Base-by-base conservation (phyloP, 2,797 vertebrate species). In the Erithacus rubecula region DNA sequence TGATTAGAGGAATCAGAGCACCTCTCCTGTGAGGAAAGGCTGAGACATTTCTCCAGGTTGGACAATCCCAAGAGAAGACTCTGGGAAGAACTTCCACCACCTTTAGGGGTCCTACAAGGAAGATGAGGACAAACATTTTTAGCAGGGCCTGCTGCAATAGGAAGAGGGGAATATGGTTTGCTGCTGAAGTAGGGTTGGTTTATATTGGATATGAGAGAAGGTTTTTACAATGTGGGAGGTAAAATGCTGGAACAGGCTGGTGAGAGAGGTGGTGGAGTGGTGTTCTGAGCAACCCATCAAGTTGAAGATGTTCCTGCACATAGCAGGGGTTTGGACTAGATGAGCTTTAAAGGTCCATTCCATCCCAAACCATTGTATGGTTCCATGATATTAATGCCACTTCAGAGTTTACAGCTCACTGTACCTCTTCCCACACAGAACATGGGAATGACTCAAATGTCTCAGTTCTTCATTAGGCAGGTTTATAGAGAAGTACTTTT, bases 221-320 rank as follows among this genome's bases (percentile, higher is more conserved):
- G 8, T 32, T 89, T 70, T 70, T 46, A 30, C 13, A 17, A 8
- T 23, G 44, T 46, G n/a, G 14, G 17, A 70, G 29, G 8, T 58
- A 46, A 83, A 70, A 64, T 4, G 5, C n/a, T 21, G 8, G 17
- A 58, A 34, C 3, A 58, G 21, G 15, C 15, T 64, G 29, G 7
- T 0, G 1, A 23, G 9, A 44, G 51, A 44, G 17, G 10, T 34
- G 51, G 20, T 46, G 30, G 24, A 26, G 8, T 12, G 17, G 18
- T 1, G 4, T 29, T 77, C 44, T 39, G 37, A 44, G 44, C 51
- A 63, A 14, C 6, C 15, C 0, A 0, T 39, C 23, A 34, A 37
- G 15, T 7, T 46, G n/a, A 51, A 58, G 37, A 26, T 58, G 8
- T 44, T 53, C 36, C 63, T 44, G 29, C n/a, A 15, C 29, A 7